Conservation (phyloP, 2,888 invertebrate genomes). For the Chalcosyrphus nemorum region DNA sequence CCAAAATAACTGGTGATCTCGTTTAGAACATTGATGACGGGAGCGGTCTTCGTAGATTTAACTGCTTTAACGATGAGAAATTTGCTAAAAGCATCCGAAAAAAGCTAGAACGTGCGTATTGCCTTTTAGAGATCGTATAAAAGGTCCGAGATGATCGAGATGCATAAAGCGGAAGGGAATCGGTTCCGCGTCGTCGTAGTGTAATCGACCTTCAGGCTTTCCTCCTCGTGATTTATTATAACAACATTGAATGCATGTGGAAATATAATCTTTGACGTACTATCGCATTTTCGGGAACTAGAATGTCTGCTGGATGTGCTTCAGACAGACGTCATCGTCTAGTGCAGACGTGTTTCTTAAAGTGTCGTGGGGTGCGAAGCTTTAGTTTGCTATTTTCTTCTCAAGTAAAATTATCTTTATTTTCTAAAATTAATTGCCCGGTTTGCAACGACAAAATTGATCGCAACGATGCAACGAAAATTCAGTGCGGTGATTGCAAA, state of each 20-base stretch:
- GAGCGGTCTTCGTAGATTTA: constrained; percentile 9
- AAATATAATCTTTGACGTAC: constrained; percentile 14
- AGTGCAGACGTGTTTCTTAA: too few relatives aligned
- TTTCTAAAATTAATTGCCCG: too few relatives aligned
- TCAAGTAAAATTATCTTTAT: too few relatives aligned
- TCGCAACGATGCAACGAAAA: too few relatives aligned
- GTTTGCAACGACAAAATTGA: too few relatives aligned
- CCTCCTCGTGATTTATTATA: too few relatives aligned
- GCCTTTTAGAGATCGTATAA: neutral
- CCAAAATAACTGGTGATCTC: neutral
- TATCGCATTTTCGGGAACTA: constrained; percentile 67
- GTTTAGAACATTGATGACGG: neutral
- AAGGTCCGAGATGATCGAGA: neutral
- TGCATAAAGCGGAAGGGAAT: neutral
- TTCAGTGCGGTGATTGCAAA: too few relatives aligned
- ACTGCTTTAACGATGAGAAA: constrained; percentile 16
- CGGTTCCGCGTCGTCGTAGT: neutral
- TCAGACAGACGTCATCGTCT: too few relatives aligned
- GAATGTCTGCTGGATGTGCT: constrained; percentile 40
- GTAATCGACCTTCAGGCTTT: neutral
- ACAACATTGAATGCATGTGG: constrained; percentile 40
- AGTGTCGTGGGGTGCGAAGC: too few relatives aligned
- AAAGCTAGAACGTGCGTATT: neutral
- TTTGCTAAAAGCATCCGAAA: neutral
- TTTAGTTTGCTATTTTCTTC: too few relatives aligned